Conservation (phyloP, 2,888 invertebrate genomes). For the Lissonota sp. region DNA sequence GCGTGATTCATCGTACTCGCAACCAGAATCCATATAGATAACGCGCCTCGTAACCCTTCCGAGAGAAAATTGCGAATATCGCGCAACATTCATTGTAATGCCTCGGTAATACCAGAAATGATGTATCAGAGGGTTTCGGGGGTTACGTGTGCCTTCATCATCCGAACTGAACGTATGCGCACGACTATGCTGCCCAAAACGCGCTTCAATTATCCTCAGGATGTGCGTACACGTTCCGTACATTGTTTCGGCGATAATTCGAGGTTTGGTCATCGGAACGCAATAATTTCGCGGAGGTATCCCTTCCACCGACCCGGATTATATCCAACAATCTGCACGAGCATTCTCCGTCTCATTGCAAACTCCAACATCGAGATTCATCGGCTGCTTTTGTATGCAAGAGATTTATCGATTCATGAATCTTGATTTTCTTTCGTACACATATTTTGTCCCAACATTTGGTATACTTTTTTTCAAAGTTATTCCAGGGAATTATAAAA, state of each 20-base stretch:
- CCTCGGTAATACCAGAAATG: conserved; percentile 20
- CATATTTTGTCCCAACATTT: too few species aligned
- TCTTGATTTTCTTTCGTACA: too few species aligned
- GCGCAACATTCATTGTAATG: conserved; percentile 25
- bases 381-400: not conserved
- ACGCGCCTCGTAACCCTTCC: conserved; percentile 19
- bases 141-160: conserved; percentile 1
- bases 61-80: conserved; percentile 24
- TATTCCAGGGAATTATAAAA: too few species aligned
- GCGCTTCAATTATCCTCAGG: conserved; percentile 31
- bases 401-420: not conserved
- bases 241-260: conserved; percentile 38
- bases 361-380: not conserved
- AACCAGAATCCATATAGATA: not conserved
- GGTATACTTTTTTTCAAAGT: too few species aligned
- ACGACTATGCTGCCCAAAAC: not conserved
- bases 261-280: conserved; percentile 34
- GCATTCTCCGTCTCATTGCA: conserved; percentile 15
- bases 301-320: conserved; percentile 6
- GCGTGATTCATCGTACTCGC: conserved; percentile 8
- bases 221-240: conserved; percentile 44
- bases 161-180: conserved; percentile 20
- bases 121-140: conserved; percentile 28
- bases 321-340: not conserved
- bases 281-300: conserved; percentile 21